Evolutionary conservation across 1,140 invertebrate species (phyloP), one percentile per base, ranked within the genome.

Genomic region (Heliothis virescens): DNA sequence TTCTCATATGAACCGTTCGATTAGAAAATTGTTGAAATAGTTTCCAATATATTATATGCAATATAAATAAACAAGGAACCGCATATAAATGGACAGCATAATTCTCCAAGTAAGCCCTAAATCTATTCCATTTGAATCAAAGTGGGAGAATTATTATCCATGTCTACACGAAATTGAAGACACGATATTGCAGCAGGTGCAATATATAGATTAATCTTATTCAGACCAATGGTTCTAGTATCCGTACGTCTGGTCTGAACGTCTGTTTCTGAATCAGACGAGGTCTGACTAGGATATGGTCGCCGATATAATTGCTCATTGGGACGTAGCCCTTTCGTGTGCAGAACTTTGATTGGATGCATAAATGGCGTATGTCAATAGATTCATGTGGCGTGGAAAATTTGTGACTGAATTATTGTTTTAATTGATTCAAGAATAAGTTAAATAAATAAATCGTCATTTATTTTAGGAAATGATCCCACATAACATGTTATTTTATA

Each of bases 271-370:
- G 47, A 18, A 48, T 67, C 21, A 67, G 62, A 16, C 34, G 62
- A 12, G 62, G 62, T 65, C 62, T 65, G 65, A 69, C 65, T 48
- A 65, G n/a, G 48, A 29, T 69, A 48, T 18, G 48, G 65, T 52
- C 65, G 65, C 26, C 47, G 52, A 69, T 69, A 52, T 53, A 69
- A 69, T 69, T 69, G 65, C 21, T 69, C 65, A 69, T 69, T 48
- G 48, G 48, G 12, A 15, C 48, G 65, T 15, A 69, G 10, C 13
- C 26, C 60, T 41, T 63, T 48, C 41, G 21, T 34, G 47, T 69
- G 48, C 48, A 52, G 18, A 26, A 26, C 48, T 52, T 34, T 63
- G 65, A 67, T 67, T 47, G 18, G 48, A 47, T 48, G n/a, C 62
- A 65, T 69, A 48, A 26, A 21, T 9, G 48, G 4, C 48, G 65